Evolutionary conservation across 2,113 vertebrate species (phyloP).

Genomic region (Numida meleagris): DNA sequence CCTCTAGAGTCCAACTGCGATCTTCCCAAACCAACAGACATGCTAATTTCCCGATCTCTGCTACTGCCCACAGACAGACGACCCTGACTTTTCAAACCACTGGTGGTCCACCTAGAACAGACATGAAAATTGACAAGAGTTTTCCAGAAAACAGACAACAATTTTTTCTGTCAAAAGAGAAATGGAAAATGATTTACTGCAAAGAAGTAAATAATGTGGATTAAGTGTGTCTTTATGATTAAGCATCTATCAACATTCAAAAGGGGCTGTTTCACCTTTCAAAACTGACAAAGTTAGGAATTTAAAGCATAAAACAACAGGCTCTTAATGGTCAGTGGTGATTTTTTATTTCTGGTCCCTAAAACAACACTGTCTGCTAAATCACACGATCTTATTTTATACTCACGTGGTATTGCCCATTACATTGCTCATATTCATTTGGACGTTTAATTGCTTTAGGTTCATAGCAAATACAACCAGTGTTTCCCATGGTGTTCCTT

Average conservation of each 20-base stretch:
- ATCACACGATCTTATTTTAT: background rate
- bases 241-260: background rate
- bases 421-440: conserved; percentile 99
- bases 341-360: background rate
- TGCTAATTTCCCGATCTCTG: conserved; percentile 95
- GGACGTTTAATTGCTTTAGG: conserved; percentile 94
- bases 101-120: conserved; percentile 92
- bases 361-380: background rate
- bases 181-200: background rate
- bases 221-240: background rate
- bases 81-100: conserved; percentile 97
- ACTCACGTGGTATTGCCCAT: conserved; percentile 99
- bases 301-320: background rate
- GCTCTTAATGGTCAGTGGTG: background rate
- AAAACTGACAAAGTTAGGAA: background rate
- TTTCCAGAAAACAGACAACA: background rate
- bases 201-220: background rate
- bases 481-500: conserved; percentile 96
- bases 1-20: conserved; percentile 98
- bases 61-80: conserved; percentile 97
- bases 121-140: background rate
- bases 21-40: conserved; percentile 95
- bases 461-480: conserved; percentile 98
- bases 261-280: background rate
- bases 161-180: background rate